A percentile compares a stretch with the other conserved stretches of the same genome.
phyloP scores from a whole-genome alignment of 1,140 invertebrate genomes.

The Drosophila malerkotliana region DNA sequence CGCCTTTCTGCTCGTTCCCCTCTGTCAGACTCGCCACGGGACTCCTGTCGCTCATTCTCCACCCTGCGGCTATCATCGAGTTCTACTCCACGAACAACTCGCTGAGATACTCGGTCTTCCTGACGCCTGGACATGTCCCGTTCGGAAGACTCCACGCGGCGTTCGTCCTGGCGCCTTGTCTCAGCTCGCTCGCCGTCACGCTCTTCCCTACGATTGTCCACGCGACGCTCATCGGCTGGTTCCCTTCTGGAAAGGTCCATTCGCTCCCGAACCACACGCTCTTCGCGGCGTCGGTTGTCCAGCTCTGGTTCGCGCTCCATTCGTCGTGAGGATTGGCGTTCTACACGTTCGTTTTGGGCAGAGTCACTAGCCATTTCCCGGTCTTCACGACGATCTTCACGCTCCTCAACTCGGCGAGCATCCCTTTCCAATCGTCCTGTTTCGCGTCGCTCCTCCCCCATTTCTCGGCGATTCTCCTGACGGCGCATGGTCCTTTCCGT shows the following conservation, averaged over 20 bases:
- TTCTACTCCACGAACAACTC: not conserved
- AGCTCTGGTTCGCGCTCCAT: slow-evolving; percentile 6
- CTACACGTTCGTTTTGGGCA: not conserved
- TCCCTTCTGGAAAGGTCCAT: not conserved
- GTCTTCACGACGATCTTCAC: not conserved
- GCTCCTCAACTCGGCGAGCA: not conserved
- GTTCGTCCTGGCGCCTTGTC: slow-evolving; percentile 1
- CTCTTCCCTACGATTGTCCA: not conserved
- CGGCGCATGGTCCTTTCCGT: not conserved
- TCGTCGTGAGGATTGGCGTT: not conserved
- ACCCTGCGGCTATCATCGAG: not conserved
- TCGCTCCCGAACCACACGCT: not conserved
- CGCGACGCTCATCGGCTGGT: not conserved
- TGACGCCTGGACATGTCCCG: not conserved
- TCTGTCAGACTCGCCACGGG: not conserved
- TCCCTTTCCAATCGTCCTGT: not conserved
- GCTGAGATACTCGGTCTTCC: not conserved
- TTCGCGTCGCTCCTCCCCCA: not conserved
- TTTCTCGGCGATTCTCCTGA: not conserved
- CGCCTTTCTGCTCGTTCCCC: not conserved
- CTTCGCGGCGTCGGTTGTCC: slow-evolving; percentile 4
- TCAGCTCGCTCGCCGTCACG: slow-evolving; percentile 3
- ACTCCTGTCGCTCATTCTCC: not conserved
- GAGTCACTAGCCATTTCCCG: not conserved
- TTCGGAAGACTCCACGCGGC: not conserved